These are phyloP conservation scores for Muntiacus muntjak DNA, from an alignment of 2,113 vertebrate genomes.

Conservation along the genomic window DNA sequence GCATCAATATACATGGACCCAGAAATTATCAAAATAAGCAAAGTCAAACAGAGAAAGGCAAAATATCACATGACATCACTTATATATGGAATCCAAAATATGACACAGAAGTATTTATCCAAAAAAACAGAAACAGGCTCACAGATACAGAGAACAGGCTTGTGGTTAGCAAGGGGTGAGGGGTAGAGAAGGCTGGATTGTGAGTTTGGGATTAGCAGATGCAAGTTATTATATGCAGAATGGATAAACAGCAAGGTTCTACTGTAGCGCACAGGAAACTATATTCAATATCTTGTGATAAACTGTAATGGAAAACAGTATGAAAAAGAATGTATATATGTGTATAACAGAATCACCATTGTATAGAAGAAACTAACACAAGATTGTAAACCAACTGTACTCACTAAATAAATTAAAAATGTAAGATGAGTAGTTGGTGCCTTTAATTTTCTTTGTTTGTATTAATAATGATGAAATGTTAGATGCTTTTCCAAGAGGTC, in stretches of 20 bases:
- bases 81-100: not conserved
- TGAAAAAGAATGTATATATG: not conserved
- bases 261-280: not conserved
- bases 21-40: not conserved
- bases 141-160: not conserved
- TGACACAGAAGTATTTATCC: not conserved
- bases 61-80: not conserved
- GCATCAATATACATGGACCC: not conserved
- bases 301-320: not conserved
- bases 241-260: not conserved
- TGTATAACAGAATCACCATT: not conserved
- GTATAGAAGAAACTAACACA: not conserved
- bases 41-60: not conserved
- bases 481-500: not conserved
- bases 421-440: not conserved
- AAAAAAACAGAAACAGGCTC: not conserved
- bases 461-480: not conserved
- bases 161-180: not conserved
- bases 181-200: not conserved
- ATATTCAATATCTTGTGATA: not conserved
- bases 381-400: not conserved
- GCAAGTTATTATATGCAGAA: not conserved
- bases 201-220: not conserved
- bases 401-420: not conserved
- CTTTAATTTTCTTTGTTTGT: not conserved